Base-by-base conservation (phyloP, 2,888 invertebrate species). In the Tipula lateralis region DNA sequence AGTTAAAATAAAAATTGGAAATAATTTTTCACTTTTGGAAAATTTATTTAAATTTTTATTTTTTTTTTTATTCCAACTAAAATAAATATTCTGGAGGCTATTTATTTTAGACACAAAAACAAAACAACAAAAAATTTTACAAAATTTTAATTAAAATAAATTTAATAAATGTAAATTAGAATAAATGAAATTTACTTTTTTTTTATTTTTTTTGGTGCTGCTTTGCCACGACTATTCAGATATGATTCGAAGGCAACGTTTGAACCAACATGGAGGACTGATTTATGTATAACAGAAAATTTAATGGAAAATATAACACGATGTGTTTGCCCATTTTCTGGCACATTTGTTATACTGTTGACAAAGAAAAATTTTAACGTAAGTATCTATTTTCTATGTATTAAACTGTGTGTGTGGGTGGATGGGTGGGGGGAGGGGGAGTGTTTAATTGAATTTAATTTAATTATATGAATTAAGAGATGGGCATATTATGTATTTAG, bases 291-390 rank as follows among this genome's bases (percentile, higher is more conserved):
- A 24, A 91, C 92, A 12, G 90, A 91, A 86, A 89, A 88, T 87
- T 88, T 91, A 85, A 91, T 90, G 88, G 89, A 89, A 50, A 91
- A 91, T 85, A 89, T 91, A 84, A 92, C 93, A 0, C 91, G 92
- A 85, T 94, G 94, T 88, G 90, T 92, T 80, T 94, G 94, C 87
- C 91, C 92, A 4, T 91, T 91, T 85, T 91, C 92, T n/a, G 94
- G 94, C 83, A 93, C 93, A 84, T 93, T 92, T 87, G 93, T 93
- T 24, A 91, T 93, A 29, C 91, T 94, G 87, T 88, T 93, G 84
- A 93, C 93, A n/a, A 91, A 92, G 85, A 89, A 89, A 85, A 91
- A 90, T 85, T 89, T 89, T 80, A 89, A 91, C 86, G 92, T 92
- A 89, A 91, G 91, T 89, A 87, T 66, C 24, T 66, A 24, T 24